Conservation (phyloP, 1,140 invertebrate species). For the Drosophila asahinai region DNA sequence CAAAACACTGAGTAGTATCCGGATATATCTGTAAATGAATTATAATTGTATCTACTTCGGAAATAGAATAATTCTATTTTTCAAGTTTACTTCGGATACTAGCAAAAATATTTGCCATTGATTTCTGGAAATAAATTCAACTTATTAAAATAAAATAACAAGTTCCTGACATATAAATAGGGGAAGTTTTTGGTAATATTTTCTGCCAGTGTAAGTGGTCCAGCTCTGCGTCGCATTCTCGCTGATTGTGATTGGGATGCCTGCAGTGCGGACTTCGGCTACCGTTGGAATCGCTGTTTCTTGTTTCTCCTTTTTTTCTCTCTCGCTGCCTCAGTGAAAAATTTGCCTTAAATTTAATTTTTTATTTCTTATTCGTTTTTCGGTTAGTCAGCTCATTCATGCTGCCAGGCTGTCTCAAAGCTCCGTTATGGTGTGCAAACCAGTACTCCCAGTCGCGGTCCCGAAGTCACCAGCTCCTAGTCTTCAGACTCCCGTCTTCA, state of each 20-base stretch:
- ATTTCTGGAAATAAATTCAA: too few species aligned
- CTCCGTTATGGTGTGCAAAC: slow-evolving; percentile 68
- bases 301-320: slow-evolving; percentile 22
- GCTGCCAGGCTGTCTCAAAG: slow-evolving; percentile 49
- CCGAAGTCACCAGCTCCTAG: not conserved
- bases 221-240: slow-evolving; percentile 34
- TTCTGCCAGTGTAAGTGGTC: slow-evolving; percentile 9
- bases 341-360: slow-evolving; percentile 52
- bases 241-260: slow-evolving; percentile 54
- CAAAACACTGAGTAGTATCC: not conserved
- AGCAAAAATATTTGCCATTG: too few species aligned
- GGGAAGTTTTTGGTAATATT: not conserved
- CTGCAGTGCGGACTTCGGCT: slow-evolving; percentile 66
- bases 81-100: too few species aligned
- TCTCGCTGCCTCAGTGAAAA: slow-evolving; percentile 41
- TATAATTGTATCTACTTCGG: too few species aligned
- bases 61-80: too few species aligned
- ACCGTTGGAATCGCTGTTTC: slow-evolving; percentile 47
- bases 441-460: slow-evolving; percentile 59
- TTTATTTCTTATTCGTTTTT: slow-evolving; percentile 51
- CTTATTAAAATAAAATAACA: too few species aligned
- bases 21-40: not conserved
- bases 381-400: slow-evolving; percentile 56
- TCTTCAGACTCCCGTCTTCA: not conserved
- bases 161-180: not conserved